Evolutionary conservation across 2,888 invertebrate genomes (phyloP), one percentile per base, ranked within the genome.

Genomic region (Epistrophe grossulariae): DNA sequence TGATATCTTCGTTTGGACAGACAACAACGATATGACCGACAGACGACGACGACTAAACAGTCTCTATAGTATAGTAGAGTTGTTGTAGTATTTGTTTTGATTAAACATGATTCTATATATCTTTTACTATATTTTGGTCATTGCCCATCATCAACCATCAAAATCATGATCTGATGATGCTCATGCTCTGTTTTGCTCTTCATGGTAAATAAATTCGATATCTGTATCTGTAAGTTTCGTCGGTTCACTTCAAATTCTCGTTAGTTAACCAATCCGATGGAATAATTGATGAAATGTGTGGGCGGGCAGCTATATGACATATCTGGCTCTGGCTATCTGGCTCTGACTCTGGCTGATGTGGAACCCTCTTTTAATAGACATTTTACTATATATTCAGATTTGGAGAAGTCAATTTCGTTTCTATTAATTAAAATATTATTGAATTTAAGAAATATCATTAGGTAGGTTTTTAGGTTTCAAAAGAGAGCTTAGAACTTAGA

Each of bases 201-300:
- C 76, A 72, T 68, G 72, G 72, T 68, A 68, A 77, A 77, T 84
- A 81, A 55, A 84, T 84, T 84, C 72, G 77, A 80, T 81, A 80
- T 84, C 84, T 57, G 45, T 70, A 68, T 78, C 80, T 84, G 77
- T n/a, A 68, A 84, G 62, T 73, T 73, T 62, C 15, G 60, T 52
- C 43, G 72, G 38, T 64, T 79, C 55, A 70, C 70, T 84, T 80
- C 60, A 62, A 80, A 57, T 84, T 73, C 73, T 84, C 77, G 73
- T 81, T 62, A 80, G 70, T 55, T 55, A 70, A 72, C 77, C 84
- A 84, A 84, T 80, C 73, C 80, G 64, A 57, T 62, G 77, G 70
- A 70, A 70, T 81, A 84, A 84, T 84, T 84, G 84, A 81, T 68
- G 77, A 77, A 81, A 73, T 78, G 72, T 72, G 78, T 66, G 76